phyloP scores from a whole-genome alignment of 2,888 invertebrate species.

The Himalopsyche anomala region DNA sequence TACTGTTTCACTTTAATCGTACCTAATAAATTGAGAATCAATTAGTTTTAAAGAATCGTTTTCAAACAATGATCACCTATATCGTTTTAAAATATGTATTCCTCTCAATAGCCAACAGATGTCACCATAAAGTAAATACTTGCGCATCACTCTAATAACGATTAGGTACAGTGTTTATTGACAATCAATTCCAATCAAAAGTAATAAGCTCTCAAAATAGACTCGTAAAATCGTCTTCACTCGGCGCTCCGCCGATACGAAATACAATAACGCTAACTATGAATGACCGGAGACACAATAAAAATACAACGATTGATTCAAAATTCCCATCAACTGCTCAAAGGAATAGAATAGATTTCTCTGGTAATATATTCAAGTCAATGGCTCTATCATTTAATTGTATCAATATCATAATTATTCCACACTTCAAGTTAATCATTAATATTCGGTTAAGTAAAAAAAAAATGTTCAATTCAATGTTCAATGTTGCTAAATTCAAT shows the following conservation, averaged over 20 bases:
- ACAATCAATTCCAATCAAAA: slow-evolving; percentile 62
- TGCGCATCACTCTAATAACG: slow-evolving; percentile 36
- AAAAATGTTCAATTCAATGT: no score
- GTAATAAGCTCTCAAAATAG: slow-evolving; percentile 60
- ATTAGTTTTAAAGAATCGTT: no score
- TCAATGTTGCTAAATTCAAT: no score
- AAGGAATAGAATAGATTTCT: not conserved
- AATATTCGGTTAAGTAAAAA: no score
- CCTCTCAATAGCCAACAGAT: not conserved
- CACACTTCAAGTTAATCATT: no score
- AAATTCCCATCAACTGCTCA: slow-evolving; percentile 1
- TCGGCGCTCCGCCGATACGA: not conserved
- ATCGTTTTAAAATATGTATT: slow-evolving; percentile 2
- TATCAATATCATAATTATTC: no score
- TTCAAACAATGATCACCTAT: no score
- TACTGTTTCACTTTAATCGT: no score
- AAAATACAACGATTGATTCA: not conserved
- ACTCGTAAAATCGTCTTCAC: slow-evolving; percentile 31
- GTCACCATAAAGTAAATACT: slow-evolving; percentile 43
- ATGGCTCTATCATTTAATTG: no score
- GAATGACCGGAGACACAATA: slow-evolving; percentile 12
- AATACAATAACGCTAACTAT: slow-evolving; percentile 25
- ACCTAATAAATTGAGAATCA: no score
- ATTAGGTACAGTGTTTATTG: slow-evolving; percentile 53
- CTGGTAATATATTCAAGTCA: no score